phyloP scores from a whole-genome alignment of 2,888 invertebrate species.

The Malachius bipustulatus region DNA sequence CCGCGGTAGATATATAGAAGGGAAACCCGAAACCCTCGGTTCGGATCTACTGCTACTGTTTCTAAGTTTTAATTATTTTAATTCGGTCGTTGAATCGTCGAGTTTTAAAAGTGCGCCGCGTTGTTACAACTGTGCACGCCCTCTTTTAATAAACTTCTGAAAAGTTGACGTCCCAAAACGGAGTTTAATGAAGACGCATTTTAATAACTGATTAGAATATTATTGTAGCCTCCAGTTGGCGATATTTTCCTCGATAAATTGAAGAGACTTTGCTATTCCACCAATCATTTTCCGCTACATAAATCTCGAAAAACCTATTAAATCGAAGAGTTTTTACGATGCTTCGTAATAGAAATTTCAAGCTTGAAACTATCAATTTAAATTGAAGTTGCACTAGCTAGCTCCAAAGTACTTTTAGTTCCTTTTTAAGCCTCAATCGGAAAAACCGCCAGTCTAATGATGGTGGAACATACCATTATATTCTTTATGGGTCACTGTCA shows the following conservation, averaged over 20 bases:
- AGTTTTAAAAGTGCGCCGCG: constrained; percentile 6
- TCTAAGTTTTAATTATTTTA: constrained; percentile 8
- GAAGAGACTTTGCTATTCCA: background rate
- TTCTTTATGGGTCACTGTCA: no score
- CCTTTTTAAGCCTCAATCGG: no score
- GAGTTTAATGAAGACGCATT: constrained; percentile 26
- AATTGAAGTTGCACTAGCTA: no score
- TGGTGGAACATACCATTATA: no score
- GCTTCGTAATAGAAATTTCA: no score
- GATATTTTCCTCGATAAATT: constrained; percentile 13
- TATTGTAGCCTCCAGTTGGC: constrained; percentile 20
- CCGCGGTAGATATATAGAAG: background rate
- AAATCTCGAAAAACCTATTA: no score
- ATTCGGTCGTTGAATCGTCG: constrained; percentile 6
- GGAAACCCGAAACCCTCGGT: background rate
- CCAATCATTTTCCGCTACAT: no score
- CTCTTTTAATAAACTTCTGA: constrained; percentile 9
- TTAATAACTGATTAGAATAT: constrained; percentile 27
- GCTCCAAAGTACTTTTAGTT: no score
- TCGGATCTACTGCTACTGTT: background rate
- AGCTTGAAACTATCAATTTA: no score
- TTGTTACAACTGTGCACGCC: constrained; percentile 9
- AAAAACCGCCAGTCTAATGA: no score
- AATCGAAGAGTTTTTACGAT: no score
- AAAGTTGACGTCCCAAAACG: constrained; percentile 4